Evolutionary conservation across 2,888 invertebrate genomes (phyloP).

Genomic region (Lycaena phlaeas): DNA sequence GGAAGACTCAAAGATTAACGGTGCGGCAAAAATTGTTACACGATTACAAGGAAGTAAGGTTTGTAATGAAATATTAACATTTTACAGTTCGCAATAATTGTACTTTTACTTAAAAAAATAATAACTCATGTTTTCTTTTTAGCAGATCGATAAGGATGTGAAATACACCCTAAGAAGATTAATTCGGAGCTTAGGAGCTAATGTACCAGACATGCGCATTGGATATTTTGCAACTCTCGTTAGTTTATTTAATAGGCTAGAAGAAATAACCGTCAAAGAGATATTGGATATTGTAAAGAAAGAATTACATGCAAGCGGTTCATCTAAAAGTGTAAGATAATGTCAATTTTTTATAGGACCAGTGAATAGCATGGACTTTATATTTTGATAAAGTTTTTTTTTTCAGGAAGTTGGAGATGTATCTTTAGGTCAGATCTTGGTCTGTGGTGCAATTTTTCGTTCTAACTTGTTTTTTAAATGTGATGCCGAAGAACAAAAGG

Average conservation of each 20-base stretch:
- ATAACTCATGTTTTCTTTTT: neutral
- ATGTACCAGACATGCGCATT: slow-evolving; percentile 73
- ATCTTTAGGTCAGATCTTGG: slow-evolving; percentile 79
- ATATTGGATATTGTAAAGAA: slow-evolving; percentile 75
- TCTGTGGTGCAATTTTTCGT: slow-evolving; percentile 79
- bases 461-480: slow-evolving; percentile 72
- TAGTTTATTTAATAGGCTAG: slow-evolving; percentile 68
- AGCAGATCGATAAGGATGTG: slow-evolving; percentile 74
- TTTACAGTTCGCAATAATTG: neutral
- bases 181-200: slow-evolving; percentile 81
- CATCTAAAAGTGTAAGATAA: slow-evolving; percentile 77
- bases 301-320: slow-evolving; percentile 76
- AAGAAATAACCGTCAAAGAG: slow-evolving; percentile 59
- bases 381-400: slow-evolving; percentile 2
- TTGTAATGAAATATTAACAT: slow-evolving; percentile 26
- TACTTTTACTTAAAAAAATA: too few species aligned
- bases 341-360: neutral
- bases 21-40: slow-evolving; percentile 55
- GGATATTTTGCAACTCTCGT: slow-evolving; percentile 81
- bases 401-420: slow-evolving; percentile 82
- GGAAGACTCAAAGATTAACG: slow-evolving; percentile 48
- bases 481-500: slow-evolving; percentile 55
- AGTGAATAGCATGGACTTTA: neutral
- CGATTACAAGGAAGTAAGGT: slow-evolving; percentile 52
- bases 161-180: slow-evolving; percentile 79